Evolutionary conservation across 2,888 invertebrate genomes (phyloP).

Genomic region (Atherix ibis): DNA sequence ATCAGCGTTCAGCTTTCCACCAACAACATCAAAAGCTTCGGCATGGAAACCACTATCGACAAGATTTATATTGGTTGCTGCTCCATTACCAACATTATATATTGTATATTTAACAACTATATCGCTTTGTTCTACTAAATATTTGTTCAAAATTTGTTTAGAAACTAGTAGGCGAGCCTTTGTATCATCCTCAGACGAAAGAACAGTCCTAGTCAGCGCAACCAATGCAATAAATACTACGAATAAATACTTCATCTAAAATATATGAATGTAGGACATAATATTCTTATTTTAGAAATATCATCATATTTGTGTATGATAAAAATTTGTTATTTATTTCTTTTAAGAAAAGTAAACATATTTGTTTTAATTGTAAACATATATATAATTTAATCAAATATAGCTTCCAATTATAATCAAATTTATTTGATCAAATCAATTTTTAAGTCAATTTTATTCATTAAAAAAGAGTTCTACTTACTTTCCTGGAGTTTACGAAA

Average conservation of each 20-base stretch:
- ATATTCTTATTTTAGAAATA: no score
- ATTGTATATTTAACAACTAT: slow-evolving; percentile 88
- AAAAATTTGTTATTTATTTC: no score
- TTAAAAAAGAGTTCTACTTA: no score
- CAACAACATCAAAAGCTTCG: slow-evolving; percentile 77
- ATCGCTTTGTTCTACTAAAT: slow-evolving; percentile 92
- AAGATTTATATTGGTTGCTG: slow-evolving; percentile 72
- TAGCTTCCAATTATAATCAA: no score
- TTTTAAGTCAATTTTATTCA: no score
- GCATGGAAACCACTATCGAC: slow-evolving; percentile 86
- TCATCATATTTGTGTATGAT: no score
- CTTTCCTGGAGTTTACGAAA: no score
- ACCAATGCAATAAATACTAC: slow-evolving; percentile 8
- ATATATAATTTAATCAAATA: no score
- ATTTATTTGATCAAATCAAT: no score
- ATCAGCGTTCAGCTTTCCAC: slow-evolving; percentile 66
- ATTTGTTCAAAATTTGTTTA: slow-evolving; percentile 90
- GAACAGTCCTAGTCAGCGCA: slow-evolving; percentile 10
- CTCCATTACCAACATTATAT: slow-evolving; percentile 82
- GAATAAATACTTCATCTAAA: slow-evolving; percentile 13
- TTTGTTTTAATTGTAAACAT: no score
- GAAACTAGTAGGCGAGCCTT: slow-evolving; percentile 74
- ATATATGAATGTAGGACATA: no score
- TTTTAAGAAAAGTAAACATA: no score
- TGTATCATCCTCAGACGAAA: slow-evolving; percentile 50